These are phyloP conservation scores for Orthochromis malagaraziensis DNA, from an alignment of 2,113 vertebrate genomes.

Conservation along the genomic window DNA sequence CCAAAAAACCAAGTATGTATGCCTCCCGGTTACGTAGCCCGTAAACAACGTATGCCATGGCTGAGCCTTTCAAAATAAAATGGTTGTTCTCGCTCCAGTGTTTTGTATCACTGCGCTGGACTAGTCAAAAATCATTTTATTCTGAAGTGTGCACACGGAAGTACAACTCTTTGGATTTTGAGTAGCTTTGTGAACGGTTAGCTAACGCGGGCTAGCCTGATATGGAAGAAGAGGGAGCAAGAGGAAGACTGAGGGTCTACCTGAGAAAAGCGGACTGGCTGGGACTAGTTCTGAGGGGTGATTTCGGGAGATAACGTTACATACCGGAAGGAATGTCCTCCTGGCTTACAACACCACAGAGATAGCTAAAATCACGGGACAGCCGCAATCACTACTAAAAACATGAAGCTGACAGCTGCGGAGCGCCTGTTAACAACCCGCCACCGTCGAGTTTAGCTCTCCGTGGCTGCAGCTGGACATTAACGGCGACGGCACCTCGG, in stretches of 20 bases:
- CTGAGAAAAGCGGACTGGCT: conserved; percentile 4
- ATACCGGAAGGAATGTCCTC: conserved; percentile 26
- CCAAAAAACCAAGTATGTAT: background rate
- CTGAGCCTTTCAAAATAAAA: background rate
- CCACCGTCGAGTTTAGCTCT: conserved; percentile 12
- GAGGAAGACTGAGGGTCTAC: background rate
- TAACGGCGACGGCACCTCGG: background rate
- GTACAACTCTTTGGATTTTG: fast-evolving
- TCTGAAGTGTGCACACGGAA: background rate
- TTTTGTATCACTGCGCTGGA: background rate
- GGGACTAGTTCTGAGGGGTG: conserved; percentile 25
- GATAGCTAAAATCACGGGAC: background rate
- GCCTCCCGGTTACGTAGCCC: background rate
- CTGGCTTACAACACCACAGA: background rate
- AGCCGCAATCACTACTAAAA: background rate
- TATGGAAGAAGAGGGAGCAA: conserved; percentile 27
- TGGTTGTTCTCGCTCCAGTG: background rate
- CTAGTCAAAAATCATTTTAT: background rate
- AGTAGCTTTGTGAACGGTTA: background rate
- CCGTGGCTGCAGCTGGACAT: background rate
- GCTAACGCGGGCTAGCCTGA: conserved; percentile 24
- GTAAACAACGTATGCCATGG: background rate
- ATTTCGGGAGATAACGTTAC: conserved; percentile 28
- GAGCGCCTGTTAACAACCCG: background rate
- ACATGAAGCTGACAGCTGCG: conserved; percentile 26